Evolutionary conservation across 2,797 vertebrate genomes (phyloP).

Genomic region (Cirrhinus mrigala): DNA sequence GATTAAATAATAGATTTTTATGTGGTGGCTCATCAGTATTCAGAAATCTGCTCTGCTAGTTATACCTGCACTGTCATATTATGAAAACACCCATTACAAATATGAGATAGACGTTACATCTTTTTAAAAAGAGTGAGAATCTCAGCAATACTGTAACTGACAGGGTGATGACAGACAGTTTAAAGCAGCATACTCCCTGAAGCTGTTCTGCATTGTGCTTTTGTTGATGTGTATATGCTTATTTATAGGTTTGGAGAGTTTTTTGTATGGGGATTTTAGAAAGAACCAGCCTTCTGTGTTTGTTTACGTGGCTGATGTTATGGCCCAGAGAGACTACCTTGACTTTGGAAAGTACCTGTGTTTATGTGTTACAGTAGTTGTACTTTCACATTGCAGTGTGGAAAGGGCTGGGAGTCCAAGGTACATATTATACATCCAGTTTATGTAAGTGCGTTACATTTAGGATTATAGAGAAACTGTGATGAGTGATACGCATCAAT

Average conservation of each 20-base stretch:
- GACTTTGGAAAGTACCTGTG: constrained; percentile 28
- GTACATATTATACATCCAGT: not conserved
- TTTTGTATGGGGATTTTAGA: not conserved
- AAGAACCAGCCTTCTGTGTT: not conserved
- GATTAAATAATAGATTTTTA: not conserved
- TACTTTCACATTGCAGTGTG: constrained; percentile 2
- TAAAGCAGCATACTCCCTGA: not conserved
- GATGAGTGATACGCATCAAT: not conserved
- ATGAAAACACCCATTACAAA: not conserved
- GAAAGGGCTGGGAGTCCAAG: not conserved
- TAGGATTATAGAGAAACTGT: not conserved
- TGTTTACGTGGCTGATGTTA: constrained; percentile 13
- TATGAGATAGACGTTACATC: not conserved
- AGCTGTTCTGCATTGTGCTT: not conserved
- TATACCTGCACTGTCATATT: not conserved
- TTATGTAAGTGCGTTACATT: not conserved
- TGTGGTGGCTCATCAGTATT: constrained; percentile 3
- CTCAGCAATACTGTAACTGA: not conserved
- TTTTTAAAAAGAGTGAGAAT: not conserved
- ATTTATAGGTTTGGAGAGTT: not conserved
- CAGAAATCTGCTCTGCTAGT: not conserved
- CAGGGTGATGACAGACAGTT: not conserved
- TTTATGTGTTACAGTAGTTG: not conserved
- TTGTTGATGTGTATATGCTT: not conserved
- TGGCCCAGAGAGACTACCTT: not conserved